Evolutionary conservation across 2,888 invertebrate genomes (phyloP), one percentile per base, ranked within the genome.

Genomic region (Hirtodrosophila trivittata): DNA sequence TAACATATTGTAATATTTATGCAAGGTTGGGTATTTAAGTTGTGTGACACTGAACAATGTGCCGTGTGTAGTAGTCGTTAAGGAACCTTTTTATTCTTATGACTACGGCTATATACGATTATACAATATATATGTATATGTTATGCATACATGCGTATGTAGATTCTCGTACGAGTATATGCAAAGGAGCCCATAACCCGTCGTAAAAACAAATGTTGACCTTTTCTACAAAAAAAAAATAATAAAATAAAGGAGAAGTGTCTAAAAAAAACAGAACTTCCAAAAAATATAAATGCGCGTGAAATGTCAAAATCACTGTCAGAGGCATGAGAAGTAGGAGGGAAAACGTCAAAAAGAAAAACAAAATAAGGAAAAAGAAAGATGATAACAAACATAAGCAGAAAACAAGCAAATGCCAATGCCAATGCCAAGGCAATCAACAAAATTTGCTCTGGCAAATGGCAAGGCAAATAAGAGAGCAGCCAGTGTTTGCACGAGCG

Each of bases 221-320:
- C 83, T 86, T 85, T 84, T 63, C 50, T 16, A 42, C 14, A 33
- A 52, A 70, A 50, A 60, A 12, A 45, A 43, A 50, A 38, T 55
- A 56, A 50, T n/a, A 59, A 54, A 51, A 58, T 63, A 42, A 38
- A 62, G 45, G 25, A 59, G 55, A 35, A 32, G 55, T 59, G 46
- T n/a, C n/a, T n/a, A n/a, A 5, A 21, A 30, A n/a, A 3, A 8
- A 30, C 1, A 30, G 8, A n/a, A n/a, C 30, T 30, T 62, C 51
- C 62, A 63, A 64, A 69, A 59, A 55, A 73, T 73, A 75, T 70
- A 83, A 80, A 69, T 67, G 83, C 83, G 80, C 80, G 83, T 83
- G 80, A 81, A 81, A 81, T 86, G 80, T 86, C 80, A 86, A 81
- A 81, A 81, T 80, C 80, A 78, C 83, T 69, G 83, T 59, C 66